Conservation (phyloP, 2,888 invertebrate genomes). For the Eupeodes luniger region DNA sequence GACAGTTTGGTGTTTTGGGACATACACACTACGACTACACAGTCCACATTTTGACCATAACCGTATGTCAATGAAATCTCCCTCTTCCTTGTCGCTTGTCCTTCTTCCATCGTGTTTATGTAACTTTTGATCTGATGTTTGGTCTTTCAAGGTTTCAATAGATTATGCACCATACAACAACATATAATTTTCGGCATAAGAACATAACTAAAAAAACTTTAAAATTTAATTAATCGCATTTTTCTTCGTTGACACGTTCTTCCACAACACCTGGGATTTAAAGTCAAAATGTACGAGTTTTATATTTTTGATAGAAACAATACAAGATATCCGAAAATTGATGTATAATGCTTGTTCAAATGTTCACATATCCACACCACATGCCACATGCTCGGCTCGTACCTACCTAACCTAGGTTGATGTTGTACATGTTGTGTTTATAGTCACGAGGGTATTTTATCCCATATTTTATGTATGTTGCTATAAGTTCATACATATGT, state of each 20-base stretch:
- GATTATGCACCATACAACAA: not conserved
- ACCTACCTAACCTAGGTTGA: too few species aligned
- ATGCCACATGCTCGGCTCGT: too few species aligned
- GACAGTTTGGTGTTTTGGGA: not conserved
- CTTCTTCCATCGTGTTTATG: not conserved
- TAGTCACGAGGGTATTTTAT: constrained; percentile 10
- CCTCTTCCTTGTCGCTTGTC: too few species aligned
- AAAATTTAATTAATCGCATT: constrained; percentile 15
- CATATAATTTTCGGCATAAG: not conserved
- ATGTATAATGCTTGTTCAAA: constrained; percentile 18
- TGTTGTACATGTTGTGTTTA: not conserved
- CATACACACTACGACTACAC: not conserved
- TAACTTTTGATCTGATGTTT: constrained; percentile 29
- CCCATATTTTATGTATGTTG: not conserved
- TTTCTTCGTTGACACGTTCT: constrained; percentile 14
- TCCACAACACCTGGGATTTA: constrained; percentile 22
- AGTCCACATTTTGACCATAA: not conserved
- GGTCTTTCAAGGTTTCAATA: not conserved
- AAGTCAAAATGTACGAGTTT: constrained; percentile 11
- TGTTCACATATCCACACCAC: not conserved
- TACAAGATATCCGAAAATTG: not conserved
- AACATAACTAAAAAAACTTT: constrained; percentile 6
- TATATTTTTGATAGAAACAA: not conserved
- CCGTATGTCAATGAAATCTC: not conserved
- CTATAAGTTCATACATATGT: constrained; percentile 1